Percentiles rank a stretch among this genome's conserved stretches.
These are phyloP conservation scores for Apodemia duryi DNA, from an alignment of 2,888 invertebrate species.

Conservation along the genomic window DNA sequence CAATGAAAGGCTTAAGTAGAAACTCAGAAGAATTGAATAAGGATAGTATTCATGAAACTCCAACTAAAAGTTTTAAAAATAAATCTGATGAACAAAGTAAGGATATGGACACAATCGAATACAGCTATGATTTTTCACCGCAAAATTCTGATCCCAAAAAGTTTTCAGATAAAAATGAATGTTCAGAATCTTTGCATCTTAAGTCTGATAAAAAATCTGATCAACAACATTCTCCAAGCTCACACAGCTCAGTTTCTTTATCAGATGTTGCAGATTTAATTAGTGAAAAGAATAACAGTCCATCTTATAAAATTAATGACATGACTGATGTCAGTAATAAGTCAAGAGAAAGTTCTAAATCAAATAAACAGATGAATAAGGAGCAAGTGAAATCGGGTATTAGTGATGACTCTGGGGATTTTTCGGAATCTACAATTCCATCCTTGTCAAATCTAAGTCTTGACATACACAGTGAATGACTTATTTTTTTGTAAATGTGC, in stretches of 20 bases:
- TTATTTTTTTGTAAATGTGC: background rate
- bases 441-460: constrained; percentile 69
- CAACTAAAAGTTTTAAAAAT: constrained; percentile 36
- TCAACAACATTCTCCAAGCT: constrained; percentile 47
- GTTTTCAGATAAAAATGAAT: constrained; percentile 31
- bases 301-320: constrained; percentile 26
- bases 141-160: constrained; percentile 41
- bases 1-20: constrained; percentile 41
- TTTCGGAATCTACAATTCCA: constrained; percentile 64
- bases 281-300: constrained; percentile 52
- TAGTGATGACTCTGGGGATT: constrained; percentile 65
- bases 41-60: constrained; percentile 37
- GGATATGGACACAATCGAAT: constrained; percentile 54
- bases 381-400: constrained; percentile 39
- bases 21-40: constrained; percentile 41
- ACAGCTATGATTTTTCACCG: constrained; percentile 62
- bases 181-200: constrained; percentile 7
- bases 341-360: constrained; percentile 27
- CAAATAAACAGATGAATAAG: constrained; percentile 26
- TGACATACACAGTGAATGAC: constrained; percentile 62
- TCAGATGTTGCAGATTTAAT: constrained; percentile 70
- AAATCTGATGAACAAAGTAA: constrained; percentile 42
- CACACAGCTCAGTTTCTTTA: constrained; percentile 63
- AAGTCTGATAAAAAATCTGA: constrained; percentile 19
- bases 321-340: constrained; percentile 36